phyloP scores from a whole-genome alignment of 2,113 vertebrate genomes.

The Bubo blakistoni region DNA sequence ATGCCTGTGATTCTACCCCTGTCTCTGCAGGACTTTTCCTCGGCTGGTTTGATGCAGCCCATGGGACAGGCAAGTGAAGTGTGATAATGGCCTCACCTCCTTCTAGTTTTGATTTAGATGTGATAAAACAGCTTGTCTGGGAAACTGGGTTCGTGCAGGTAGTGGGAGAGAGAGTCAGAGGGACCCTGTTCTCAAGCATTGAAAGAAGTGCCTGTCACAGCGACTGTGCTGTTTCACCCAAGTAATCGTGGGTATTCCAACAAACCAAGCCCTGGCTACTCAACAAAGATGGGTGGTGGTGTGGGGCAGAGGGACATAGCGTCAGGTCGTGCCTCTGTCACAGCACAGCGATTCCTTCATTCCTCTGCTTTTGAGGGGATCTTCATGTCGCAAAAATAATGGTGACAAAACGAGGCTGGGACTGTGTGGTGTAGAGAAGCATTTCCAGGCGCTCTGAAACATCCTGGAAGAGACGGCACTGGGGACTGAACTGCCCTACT shows the following conservation, averaged over 20 bases:
- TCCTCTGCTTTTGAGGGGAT: not conserved
- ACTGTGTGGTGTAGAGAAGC: not conserved
- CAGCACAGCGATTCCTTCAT: not conserved
- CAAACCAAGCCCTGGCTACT: not conserved
- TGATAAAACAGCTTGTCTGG: not conserved
- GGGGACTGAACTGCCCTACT: not conserved
- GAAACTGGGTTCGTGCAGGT: not conserved
- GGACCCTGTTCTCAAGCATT: not conserved
- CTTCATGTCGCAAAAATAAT: not conserved
- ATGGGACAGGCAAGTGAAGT: not conserved
- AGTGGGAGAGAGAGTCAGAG: not conserved
- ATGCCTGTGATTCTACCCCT: rapidly evolving
- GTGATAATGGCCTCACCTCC: not conserved
- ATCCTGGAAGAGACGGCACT: not conserved
- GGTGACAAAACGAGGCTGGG: not conserved
- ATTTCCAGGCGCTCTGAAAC: not conserved
- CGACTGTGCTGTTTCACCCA: not conserved
- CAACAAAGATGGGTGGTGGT: not conserved
- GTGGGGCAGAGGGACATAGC: not conserved
- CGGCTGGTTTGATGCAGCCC: not conserved
- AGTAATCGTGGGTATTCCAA: rapidly evolving
- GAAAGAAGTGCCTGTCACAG: not conserved
- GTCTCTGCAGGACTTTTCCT: not conserved
- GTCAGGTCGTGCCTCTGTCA: rapidly evolving
- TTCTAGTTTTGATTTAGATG: not conserved